Percentiles rank a stretch among this genome's conserved stretches.
phyloP scores from a whole-genome alignment of 2,888 invertebrate genomes.

The Galerucella calmariensis region DNA sequence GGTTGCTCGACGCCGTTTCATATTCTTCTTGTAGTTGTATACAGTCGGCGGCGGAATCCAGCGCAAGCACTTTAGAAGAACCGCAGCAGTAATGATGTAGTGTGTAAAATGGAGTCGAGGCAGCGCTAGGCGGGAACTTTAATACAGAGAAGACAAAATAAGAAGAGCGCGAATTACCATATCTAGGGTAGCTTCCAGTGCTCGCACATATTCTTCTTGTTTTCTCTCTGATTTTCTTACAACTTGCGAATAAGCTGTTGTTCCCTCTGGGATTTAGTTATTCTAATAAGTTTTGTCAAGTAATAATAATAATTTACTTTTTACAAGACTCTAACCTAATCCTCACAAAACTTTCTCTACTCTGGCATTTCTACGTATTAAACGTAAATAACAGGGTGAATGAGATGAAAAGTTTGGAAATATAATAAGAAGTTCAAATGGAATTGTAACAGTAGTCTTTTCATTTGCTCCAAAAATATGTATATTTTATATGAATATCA shows the following conservation, averaged over 20 bases:
- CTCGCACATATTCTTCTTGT: constrained; percentile 29
- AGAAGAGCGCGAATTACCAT: constrained; percentile 34
- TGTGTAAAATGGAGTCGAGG: constrained; percentile 54
- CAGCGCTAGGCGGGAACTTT: constrained; percentile 44
- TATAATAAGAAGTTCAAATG: not conserved
- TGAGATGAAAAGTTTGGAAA: not conserved
- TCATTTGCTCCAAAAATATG: not conserved
- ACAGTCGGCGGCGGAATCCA: constrained; percentile 45
- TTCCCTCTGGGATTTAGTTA: constrained; percentile 25
- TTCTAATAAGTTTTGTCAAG: constrained; percentile 31
- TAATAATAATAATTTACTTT: constrained; percentile 33
- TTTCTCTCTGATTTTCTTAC: constrained; percentile 33
- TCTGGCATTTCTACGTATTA: not conserved
- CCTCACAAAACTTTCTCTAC: constrained; percentile 10
- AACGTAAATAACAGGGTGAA: not conserved
- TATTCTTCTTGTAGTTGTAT: constrained; percentile 46
- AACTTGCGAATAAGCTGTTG: constrained; percentile 30
- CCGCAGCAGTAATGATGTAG: constrained; percentile 56
- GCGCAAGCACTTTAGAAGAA: constrained; percentile 51
- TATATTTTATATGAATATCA: not conserved
- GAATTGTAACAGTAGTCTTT: too few species aligned
- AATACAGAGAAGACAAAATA: constrained; percentile 35
- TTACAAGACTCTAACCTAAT: constrained; percentile 19
- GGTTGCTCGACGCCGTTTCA: constrained; percentile 32
- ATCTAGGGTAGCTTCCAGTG: constrained; percentile 25